Evolutionary conservation across 2,888 invertebrate genomes (phyloP).

Genomic region (Autographa pulchrina): DNA sequence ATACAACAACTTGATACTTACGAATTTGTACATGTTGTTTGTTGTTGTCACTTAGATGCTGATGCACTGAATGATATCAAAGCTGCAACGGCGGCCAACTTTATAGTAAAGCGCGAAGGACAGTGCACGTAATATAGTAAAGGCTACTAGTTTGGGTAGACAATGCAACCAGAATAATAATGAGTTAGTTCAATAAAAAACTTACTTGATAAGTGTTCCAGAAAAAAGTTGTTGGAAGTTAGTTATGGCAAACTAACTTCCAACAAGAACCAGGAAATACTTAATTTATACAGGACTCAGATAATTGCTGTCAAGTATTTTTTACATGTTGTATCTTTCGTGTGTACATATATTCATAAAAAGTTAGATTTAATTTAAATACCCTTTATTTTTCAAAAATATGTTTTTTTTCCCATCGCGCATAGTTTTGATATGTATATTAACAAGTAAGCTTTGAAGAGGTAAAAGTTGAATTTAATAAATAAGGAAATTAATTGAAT

Average conservation of each 20-base stretch:
- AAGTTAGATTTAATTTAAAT: too few relatives aligned
- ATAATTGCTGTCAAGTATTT: too few relatives aligned
- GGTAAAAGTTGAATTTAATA: too few relatives aligned
- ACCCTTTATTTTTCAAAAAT: too few relatives aligned
- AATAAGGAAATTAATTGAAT: too few relatives aligned
- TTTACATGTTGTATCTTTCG: too few relatives aligned
- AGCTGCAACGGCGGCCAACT: conserved; percentile 24
- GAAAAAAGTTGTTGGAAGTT: neutral
- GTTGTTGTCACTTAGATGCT: conserved; percentile 49
- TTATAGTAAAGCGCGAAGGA: conserved; percentile 49
- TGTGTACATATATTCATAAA: too few relatives aligned
- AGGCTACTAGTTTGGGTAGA: conserved; percentile 33
- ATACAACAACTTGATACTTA: conserved; percentile 48
- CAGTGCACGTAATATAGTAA: conserved; percentile 20
- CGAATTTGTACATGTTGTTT: conserved; percentile 71
- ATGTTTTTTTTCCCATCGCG: too few relatives aligned
- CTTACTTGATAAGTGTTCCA: neutral
- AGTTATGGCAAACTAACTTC: too few relatives aligned
- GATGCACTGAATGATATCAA: conserved; percentile 57
- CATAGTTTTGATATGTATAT: too few relatives aligned
- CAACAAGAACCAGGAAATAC: neutral
- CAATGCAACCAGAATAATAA: conserved; percentile 34
- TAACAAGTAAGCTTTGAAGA: too few relatives aligned
- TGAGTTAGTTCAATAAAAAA: conserved; percentile 28
- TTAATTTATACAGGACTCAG: too few relatives aligned